phyloP scores from a whole-genome alignment of 2,113 vertebrate species.

The Probosciger aterrimus region DNA sequence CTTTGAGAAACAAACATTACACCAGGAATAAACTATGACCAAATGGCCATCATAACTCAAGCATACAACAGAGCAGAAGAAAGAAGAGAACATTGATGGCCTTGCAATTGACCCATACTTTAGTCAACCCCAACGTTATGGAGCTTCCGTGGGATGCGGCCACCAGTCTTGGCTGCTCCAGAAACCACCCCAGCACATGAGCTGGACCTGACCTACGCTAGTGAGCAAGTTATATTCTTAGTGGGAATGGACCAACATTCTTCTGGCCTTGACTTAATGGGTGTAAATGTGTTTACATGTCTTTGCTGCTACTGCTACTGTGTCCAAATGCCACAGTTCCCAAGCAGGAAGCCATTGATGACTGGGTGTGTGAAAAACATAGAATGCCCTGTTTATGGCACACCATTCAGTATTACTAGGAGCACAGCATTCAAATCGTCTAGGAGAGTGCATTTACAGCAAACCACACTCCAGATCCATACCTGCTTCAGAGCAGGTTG shows the following conservation, averaged over 20 bases:
- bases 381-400: background rate
- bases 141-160: background rate
- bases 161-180: background rate
- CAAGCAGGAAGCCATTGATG: constrained; percentile 42
- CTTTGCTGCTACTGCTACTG: background rate
- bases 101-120: background rate
- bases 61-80: background rate
- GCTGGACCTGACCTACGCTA: background rate
- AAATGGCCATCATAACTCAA: background rate
- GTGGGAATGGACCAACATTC: background rate
- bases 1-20: background rate
- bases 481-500: background rate
- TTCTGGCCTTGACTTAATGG: constrained; percentile 2
- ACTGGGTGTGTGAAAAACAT: background rate
- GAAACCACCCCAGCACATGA: background rate
- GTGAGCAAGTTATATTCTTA: background rate
- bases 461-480: background rate
- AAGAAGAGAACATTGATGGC: background rate
- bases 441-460: background rate
- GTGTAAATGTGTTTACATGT: background rate
- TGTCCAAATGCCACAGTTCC: constrained; percentile 4
- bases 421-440: background rate
- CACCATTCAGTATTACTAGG: background rate
- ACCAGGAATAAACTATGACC: background rate
- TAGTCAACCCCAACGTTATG: background rate